Evolutionary conservation across 2,888 invertebrate species (phyloP).

Genomic region (Tortrix viridana): DNA sequence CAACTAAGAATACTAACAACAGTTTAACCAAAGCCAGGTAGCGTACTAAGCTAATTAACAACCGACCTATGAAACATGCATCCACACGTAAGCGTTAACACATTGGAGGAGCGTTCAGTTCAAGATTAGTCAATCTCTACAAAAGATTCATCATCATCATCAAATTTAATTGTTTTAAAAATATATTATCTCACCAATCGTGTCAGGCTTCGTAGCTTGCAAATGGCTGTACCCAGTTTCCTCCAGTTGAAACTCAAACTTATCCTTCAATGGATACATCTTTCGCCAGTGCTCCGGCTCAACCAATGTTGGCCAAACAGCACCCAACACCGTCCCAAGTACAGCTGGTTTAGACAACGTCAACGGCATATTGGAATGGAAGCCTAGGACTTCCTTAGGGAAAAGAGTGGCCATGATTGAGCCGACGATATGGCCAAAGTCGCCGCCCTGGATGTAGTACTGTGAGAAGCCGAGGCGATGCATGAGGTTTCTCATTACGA

Average conservation of each 20-base stretch:
- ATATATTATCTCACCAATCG: constrained; percentile 83
- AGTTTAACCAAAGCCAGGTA: too few species aligned
- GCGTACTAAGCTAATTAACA: too few species aligned
- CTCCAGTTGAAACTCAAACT: constrained; percentile 60
- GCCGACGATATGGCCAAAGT: constrained; percentile 88
- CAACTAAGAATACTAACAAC: too few species aligned
- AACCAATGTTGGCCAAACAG: constrained; percentile 78
- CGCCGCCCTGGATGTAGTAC: constrained; percentile 90
- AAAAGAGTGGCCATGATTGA: constrained; percentile 86
- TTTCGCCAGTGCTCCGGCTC: constrained; percentile 71
- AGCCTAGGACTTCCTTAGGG: constrained; percentile 83
- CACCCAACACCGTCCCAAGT: constrained; percentile 69
- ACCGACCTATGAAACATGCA: too few species aligned
- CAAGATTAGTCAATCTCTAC: too few species aligned
- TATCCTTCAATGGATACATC: constrained; percentile 79
- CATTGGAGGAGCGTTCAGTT: too few species aligned
- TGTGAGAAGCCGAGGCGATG: constrained; percentile 85
- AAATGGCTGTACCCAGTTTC: constrained; percentile 88
- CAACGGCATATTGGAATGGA: constrained; percentile 87
- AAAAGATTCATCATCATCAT: not conserved
- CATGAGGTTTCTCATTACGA: constrained; percentile 89
- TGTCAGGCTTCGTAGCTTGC: constrained; percentile 93
- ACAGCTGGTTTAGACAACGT: constrained; percentile 54
- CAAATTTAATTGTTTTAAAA: not conserved
- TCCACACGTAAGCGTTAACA: too few species aligned